Evolutionary conservation across 2,113 vertebrate genomes (phyloP).

Genomic region (Amblyopsis rosae): DNA sequence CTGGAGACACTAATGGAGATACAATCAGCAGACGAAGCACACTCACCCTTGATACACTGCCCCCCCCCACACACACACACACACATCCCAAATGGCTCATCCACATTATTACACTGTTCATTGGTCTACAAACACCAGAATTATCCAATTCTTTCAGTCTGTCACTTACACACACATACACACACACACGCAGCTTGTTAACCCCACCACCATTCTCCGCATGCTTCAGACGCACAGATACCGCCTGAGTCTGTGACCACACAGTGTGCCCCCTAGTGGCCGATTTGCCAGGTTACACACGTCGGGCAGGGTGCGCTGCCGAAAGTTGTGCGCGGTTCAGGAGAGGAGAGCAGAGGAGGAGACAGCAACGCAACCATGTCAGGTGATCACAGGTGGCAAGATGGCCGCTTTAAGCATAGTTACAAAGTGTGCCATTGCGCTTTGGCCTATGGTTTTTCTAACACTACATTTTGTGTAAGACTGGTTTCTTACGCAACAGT

Average conservation of each 20-base stretch:
- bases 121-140: constrained; percentile 14
- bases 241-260: not conserved
- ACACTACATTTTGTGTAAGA: not conserved
- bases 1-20: constrained; percentile 34
- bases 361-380: not conserved
- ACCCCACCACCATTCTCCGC: not conserved
- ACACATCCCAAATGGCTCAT: not conserved
- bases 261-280: not conserved
- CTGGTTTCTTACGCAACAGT: not conserved
- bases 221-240: constrained; percentile 9
- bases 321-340: not conserved
- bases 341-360: not conserved
- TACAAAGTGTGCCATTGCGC: not conserved
- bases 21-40: constrained; percentile 38
- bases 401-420: not conserved
- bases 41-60: constrained; percentile 26
- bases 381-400: not conserved
- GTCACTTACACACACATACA: not conserved
- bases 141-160: not conserved
- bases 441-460: not conserved
- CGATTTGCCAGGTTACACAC: not conserved
- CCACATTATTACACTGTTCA: constrained; percentile 22
- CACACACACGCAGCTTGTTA: not conserved
- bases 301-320: too few species aligned
- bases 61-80: constrained; percentile 24